Base-by-base conservation (phyloP, 2,797 vertebrate species). In the Artibeus lituratus region DNA sequence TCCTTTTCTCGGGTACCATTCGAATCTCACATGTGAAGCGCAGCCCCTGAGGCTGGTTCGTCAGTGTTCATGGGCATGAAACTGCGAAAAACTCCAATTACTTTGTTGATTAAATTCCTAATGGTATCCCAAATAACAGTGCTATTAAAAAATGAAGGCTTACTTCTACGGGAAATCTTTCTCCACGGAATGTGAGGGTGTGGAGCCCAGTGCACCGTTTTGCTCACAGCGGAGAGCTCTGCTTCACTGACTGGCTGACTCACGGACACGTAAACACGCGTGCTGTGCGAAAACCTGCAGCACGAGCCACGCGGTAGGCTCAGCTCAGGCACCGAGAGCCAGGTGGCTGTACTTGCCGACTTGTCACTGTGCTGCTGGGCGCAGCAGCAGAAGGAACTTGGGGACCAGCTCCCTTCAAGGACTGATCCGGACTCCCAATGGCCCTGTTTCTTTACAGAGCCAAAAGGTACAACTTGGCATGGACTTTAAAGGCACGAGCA, bases 61-160 rank as follows among this genome's bases (percentile, higher is more conserved):
- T 77, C 67, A 53, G 87, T 74, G 67, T 80, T 95, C 92, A 74
- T 3, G 67, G 74, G n/a, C 94, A 90, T 93, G 86, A 78, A 91
- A 97, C 84, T 87, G 87, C 86, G 87, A 59, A 84, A 92, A 86
- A 73, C 62, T 85, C 42, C 44, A 87, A 93, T 87, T 95, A 89
- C 69, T 94, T 82, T 85, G 80, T 74, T 90, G 86, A 93, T 94
- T 96, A 77, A 86, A 95, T 95, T 85, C 93, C 94, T 93, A 94
- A 95, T 35, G 53, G 47, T 77, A 77, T 89, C 89, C 65, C 91
- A 89, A 74, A 94, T 86, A 74, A 76, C 47, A 44, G 55, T 4
- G 39, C 74, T 73, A 88, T 62, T 15, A 35, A 65, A 77, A 90
- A 92, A 69, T 3, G 42, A 35, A 87, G 81, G 59, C 39, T 15